Percentiles rank a stretch among this genome's conserved stretches.
phyloP scores from a whole-genome alignment of 2,113 vertebrate genomes.

The Corydoras maculifer region DNA sequence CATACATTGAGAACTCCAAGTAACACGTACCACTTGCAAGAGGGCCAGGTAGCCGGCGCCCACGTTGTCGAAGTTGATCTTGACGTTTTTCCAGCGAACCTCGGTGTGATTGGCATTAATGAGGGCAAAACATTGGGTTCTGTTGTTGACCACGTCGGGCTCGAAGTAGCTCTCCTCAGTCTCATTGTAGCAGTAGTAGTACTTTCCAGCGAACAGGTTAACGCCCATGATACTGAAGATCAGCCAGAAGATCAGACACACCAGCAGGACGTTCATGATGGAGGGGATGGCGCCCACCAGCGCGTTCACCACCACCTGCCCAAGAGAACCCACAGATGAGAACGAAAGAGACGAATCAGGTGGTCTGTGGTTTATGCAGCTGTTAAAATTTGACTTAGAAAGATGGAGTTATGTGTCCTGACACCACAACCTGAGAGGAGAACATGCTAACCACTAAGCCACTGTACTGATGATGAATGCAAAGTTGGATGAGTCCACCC shows the following conservation, averaged over 20 bases:
- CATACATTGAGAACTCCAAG: too few relatives aligned
- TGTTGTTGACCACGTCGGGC: constrained; percentile 76
- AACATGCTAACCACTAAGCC: too few relatives aligned
- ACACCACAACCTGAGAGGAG: too few relatives aligned
- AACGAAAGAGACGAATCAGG: too few relatives aligned
- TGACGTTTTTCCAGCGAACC: constrained; percentile 95
- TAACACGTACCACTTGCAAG: constrained; percentile 82
- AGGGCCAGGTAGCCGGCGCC: constrained; percentile 94
- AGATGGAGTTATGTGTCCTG: too few relatives aligned
- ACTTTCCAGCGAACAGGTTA: constrained; percentile 97
- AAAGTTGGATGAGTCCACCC: too few relatives aligned
- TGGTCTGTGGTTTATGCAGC: too few relatives aligned
- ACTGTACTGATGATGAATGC: too few relatives aligned
- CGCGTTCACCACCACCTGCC: constrained; percentile 96
- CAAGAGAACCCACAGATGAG: too few relatives aligned
- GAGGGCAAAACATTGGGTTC: constrained; percentile 71
- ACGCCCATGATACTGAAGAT: constrained; percentile 99
- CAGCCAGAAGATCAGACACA: constrained; percentile 99
- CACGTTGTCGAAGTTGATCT: constrained; percentile 98
- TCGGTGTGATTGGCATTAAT: constrained; percentile 72
- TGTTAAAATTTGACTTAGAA: too few relatives aligned
- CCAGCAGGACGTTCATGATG: constrained; percentile 99
- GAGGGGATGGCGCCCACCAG: constrained; percentile 98
- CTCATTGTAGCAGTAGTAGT: constrained; percentile 93
- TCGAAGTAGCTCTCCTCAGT: constrained; percentile 71